A percentile compares a stretch with the other conserved stretches of the same genome.
Evolutionary conservation across 2,113 vertebrate species (phyloP).

Genomic region (Otis tarda): DNA sequence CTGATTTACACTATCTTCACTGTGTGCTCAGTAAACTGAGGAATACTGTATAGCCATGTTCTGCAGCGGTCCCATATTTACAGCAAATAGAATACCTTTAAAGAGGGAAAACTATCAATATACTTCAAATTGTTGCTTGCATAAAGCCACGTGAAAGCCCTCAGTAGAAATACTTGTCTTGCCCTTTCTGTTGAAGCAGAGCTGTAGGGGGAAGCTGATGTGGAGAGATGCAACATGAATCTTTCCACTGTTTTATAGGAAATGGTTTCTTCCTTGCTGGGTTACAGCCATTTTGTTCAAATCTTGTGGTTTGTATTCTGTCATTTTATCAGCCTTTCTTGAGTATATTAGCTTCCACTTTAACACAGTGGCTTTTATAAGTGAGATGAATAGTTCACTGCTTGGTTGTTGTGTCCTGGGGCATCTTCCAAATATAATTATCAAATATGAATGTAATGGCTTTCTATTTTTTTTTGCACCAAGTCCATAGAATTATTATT

Average conservation of each 20-base stretch:
- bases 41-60: not conserved
- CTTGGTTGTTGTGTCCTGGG: conserved; percentile 31
- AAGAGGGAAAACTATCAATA: not conserved
- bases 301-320: not conserved
- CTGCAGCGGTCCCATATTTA: not conserved
- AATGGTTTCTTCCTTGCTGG: not conserved
- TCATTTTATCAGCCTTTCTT: not conserved
- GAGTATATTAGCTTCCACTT: not conserved
- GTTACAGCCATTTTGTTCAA: conserved; percentile 25
- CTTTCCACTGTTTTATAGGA: not conserved
- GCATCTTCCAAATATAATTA: conserved; percentile 55
- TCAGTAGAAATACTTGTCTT: not conserved
- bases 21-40: not conserved
- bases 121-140: not conserved
- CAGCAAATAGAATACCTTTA: not conserved
- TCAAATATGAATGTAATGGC: conserved; percentile 17
- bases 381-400: conserved; percentile 15
- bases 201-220: not conserved
- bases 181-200: not conserved
- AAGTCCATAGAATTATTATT: not conserved
- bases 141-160: not conserved
- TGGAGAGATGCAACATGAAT: not conserved
- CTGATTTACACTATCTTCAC: not conserved
- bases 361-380: conserved; percentile 17
- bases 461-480: not conserved